These are phyloP conservation scores for Lagria hirta DNA, from an alignment of 2,888 invertebrate genomes.

Conservation along the genomic window DNA sequence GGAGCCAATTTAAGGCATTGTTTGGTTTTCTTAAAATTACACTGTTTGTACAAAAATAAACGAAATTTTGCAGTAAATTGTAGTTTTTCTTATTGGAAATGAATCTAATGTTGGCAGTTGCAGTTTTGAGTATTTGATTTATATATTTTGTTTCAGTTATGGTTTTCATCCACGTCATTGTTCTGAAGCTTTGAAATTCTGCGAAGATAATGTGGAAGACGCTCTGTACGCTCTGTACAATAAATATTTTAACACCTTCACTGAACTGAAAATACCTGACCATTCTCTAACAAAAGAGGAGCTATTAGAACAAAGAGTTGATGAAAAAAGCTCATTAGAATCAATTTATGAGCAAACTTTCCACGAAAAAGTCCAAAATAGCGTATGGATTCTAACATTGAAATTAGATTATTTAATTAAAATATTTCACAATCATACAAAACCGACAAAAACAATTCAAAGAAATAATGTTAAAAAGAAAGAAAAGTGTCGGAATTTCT, in stretches of 20 bases:
- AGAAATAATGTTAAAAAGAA: conserved; percentile 55
- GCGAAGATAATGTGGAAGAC: conserved; percentile 69
- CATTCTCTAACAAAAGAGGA: conserved; percentile 57
- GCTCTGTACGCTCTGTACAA: conserved; percentile 69
- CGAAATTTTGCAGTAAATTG: too few relatives aligned
- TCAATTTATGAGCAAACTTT: conserved; percentile 76
- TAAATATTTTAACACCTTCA: conserved; percentile 67
- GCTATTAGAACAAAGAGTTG: conserved; percentile 65
- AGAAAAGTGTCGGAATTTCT: conserved; percentile 65
- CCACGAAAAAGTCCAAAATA: conserved; percentile 67
- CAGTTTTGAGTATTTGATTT: background rate
- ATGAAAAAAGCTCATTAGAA: conserved; percentile 73
- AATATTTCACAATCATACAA: conserved; percentile 52
- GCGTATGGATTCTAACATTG: conserved; percentile 70
- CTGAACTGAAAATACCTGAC: conserved; percentile 37
- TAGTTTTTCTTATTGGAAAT: too few relatives aligned
- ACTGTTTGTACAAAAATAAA: background rate
- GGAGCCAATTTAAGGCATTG: conserved; percentile 44
- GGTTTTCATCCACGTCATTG: conserved; percentile 77
- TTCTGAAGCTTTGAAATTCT: conserved; percentile 69
- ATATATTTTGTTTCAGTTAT: conserved; percentile 58
- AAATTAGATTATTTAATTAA: conserved; percentile 66
- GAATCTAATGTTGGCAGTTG: too few relatives aligned
- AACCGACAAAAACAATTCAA: conserved; percentile 53
- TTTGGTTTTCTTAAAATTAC: conserved; percentile 1